Percentiles rank a stretch among this genome's conserved stretches.
Evolutionary conservation across 2,888 invertebrate genomes (phyloP).

Genomic region (Sesia apiformis): DNA sequence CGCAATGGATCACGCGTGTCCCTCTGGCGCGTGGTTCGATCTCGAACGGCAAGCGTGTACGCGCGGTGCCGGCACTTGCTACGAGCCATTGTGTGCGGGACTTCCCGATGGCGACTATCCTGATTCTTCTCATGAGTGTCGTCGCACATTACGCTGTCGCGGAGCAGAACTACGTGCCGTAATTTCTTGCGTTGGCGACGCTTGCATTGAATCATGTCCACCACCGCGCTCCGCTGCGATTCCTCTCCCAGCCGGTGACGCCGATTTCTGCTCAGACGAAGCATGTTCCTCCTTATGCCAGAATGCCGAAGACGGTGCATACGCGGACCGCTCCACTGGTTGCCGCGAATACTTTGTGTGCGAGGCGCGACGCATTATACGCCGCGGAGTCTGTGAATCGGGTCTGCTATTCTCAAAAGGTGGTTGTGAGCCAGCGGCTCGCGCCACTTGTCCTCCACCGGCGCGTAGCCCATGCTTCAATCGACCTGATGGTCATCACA

Average conservation of each 20-base stretch:
- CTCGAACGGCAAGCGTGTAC: constrained; percentile 68
- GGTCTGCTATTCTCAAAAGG: constrained; percentile 67
- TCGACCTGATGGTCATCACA: constrained; percentile 53
- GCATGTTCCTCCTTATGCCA: constrained; percentile 66
- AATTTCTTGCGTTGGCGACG: constrained; percentile 34
- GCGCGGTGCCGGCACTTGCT: constrained; percentile 71
- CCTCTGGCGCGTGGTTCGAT: constrained; percentile 72
- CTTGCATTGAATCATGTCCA: constrained; percentile 42
- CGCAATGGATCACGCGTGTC: constrained; percentile 63
- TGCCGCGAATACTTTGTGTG: constrained; percentile 76
- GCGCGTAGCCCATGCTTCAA: constrained; percentile 62
- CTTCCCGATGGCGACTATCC: constrained; percentile 72
- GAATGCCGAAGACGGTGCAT: constrained; percentile 69
- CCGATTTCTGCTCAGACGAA: constrained; percentile 65
- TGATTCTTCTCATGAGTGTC: constrained; percentile 74
- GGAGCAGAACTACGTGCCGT: constrained; percentile 58
- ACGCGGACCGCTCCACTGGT: constrained; percentile 67
- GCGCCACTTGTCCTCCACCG: constrained; percentile 57
- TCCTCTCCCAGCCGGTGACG: constrained; percentile 66
- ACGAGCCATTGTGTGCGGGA: constrained; percentile 75
- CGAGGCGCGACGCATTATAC: constrained; percentile 61
- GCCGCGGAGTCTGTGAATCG: constrained; percentile 71
- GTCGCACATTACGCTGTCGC: constrained; percentile 62
- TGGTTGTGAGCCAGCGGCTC: constrained; percentile 60
- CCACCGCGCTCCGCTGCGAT: constrained; percentile 52